These are phyloP conservation scores for Baronia brevicornis DNA, from an alignment of 2,888 invertebrate species.

Conservation along the genomic window DNA sequence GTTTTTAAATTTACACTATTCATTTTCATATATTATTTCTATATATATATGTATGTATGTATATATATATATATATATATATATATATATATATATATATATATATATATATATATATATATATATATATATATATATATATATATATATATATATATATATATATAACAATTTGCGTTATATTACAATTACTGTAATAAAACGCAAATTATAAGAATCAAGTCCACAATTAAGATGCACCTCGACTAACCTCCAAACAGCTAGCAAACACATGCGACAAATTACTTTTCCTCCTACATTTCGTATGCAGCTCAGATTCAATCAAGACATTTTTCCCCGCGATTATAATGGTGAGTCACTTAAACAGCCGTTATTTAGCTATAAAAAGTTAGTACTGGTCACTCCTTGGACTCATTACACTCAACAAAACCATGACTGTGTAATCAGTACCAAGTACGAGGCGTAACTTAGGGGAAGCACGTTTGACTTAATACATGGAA, in stretches of 20 bases:
- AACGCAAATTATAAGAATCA: constrained; percentile 31
- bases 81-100: too few species aligned
- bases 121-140: too few species aligned
- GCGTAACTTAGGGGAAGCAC: too few species aligned
- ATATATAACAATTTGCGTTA: not conserved
- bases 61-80: too few species aligned
- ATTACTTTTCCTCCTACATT: constrained; percentile 50
- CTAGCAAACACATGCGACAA: constrained; percentile 33
- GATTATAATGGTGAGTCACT: constrained; percentile 58
- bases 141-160: too few species aligned
- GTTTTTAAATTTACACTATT: too few species aligned
- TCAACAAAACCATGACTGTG: constrained; percentile 3
- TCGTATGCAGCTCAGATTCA: constrained; percentile 45
- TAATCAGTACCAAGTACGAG: constrained; percentile 1
- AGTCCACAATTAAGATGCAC: constrained; percentile 51
- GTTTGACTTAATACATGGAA: too few species aligned
- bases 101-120: too few species aligned
- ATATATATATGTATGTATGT: too few species aligned
- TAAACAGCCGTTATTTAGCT: constrained; percentile 52
- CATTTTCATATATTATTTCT: too few species aligned
- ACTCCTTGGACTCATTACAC: constrained; percentile 20
- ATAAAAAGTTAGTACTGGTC: constrained; percentile 49
- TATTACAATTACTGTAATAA: not conserved
- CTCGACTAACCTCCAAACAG: constrained; percentile 33
- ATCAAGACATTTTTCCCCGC: constrained; percentile 51